Base-by-base conservation (phyloP, 1,140 invertebrate genomes). In the Formica exsecta region DNA sequence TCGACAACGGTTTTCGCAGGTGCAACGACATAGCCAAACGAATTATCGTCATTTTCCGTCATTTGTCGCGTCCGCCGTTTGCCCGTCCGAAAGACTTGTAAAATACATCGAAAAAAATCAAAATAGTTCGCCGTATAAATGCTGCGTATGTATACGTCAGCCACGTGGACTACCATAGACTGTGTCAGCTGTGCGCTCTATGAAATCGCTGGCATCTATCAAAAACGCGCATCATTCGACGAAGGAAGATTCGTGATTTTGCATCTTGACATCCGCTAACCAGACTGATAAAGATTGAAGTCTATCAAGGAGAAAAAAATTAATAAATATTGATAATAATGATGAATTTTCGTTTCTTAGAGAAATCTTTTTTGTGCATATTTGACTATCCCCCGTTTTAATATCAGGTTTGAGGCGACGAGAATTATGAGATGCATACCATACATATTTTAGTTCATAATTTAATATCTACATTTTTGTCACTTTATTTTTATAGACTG, bases 1-100 rank as follows among this genome's bases (percentile, higher is more conserved):
- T 73, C 57, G 54, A 57, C 66, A 19, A 54, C n/a, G 22, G 22
- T 32, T 81, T 83, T 51, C 22, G 74, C 64, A 25, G 9, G 44
- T 25, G 36, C 41, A 19, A 44, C 29, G 41, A 76, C 68, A 22
- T 29, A 54, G 61, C 59, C 66, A 32, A 32, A 71, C 68, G 79
- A 83, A 83, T 74, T 83, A 83, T 83, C 57, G 79, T 74, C 79
- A 83, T 83, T 83, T 83, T 74, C 73, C 79, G 68, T 83, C 68
- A 74, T 83, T 83, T 83, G 54, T 29, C 79, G 54, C 29, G 68
- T 73, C 29, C 54, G 38, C n/a, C 79, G 57, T 74, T 83, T 74
- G 29, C 38, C 22, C 79, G 79, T 13, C 76, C 36, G 16, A 57
- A 32, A 57, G 22, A 73, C 13, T 83, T 68, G 79, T 74, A 74